Base-by-base conservation (phyloP, 1,140 invertebrate genomes). In the Radopholus similis region DNA sequence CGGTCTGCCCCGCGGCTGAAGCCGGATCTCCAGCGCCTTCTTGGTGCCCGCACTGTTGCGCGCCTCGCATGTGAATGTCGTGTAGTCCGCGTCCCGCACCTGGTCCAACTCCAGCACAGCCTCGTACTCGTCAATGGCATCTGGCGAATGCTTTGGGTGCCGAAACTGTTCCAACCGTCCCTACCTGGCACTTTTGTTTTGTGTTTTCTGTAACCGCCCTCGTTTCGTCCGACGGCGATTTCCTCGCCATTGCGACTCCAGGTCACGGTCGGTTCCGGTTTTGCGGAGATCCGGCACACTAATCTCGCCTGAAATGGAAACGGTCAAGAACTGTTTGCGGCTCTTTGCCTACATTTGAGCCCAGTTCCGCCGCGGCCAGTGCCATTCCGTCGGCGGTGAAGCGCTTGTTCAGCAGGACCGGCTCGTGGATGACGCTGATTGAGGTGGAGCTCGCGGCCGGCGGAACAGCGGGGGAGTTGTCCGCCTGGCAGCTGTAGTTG, bases 321-420 rank as follows among this genome's bases (percentile, higher is more conserved):
- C 11, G 26, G 28, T 70, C 30, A 44, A 26, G 34, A 28, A 58
- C 38, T 72, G 21, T 66, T 30, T 21, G 2, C 23, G 35, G 34
- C 9, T 26, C 1, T 62, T 6, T 70, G n/a, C 67, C 26, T 72
- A 73, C 71, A 26, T 18, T 60, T 13, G 65, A 26, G 23, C 70
- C 73, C 21, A 74, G 26, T 37, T 75, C 74, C 15, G 74, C 68
- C 28, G 73, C 74, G 8, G 73, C 58, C 26, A 73, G 21, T 35
- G 72, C 67, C 21, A 63, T 54, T 38, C 47, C 72, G 6, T 71
- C 57, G n/a, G n/a, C 44, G 8, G 60, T 40, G 32, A 54, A 71
- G 30, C 34, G 55, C 51, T 73, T 47, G 37, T 73, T 73, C 28
- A 76, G 42, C 32, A 64, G 35, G 11, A 73, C 56, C 21, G 74